Evolutionary conservation across 2,888 invertebrate species (phyloP).

Genomic region (Ryuthela nishihirai): DNA sequence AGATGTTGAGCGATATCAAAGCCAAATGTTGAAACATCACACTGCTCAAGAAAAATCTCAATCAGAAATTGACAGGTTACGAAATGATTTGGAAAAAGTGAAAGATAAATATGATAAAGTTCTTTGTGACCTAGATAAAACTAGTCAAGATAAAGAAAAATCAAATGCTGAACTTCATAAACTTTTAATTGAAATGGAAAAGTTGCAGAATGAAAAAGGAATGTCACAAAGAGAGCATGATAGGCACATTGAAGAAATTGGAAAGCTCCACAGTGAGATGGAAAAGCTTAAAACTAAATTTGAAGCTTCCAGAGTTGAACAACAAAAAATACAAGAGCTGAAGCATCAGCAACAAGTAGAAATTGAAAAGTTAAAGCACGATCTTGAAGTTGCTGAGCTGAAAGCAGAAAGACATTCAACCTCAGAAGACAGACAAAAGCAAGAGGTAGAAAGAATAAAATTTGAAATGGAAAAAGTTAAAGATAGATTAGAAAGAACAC

Average conservation of each 20-base stretch:
- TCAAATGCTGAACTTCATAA: slow-evolving; percentile 18
- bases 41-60: slow-evolving; percentile 49
- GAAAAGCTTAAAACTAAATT: slow-evolving; percentile 28
- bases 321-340: slow-evolving; percentile 26
- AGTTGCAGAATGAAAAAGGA: slow-evolving; percentile 60
- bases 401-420: slow-evolving; percentile 29
- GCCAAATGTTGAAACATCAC: slow-evolving; percentile 71
- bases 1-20: slow-evolving; percentile 68
- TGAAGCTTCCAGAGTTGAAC: slow-evolving; percentile 19
- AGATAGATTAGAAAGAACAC: slow-evolving; percentile 44
- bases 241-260: slow-evolving; percentile 44
- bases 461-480: slow-evolving; percentile 65
- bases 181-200: slow-evolving; percentile 34
- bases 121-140: slow-evolving; percentile 29
- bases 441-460: slow-evolving; percentile 34
- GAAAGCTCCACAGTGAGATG: slow-evolving; percentile 42
- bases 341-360: slow-evolving; percentile 37
- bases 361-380: slow-evolving; percentile 33
- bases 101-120: slow-evolving; percentile 34
- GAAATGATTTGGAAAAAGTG: slow-evolving; percentile 33
- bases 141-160: slow-evolving; percentile 35
- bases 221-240: slow-evolving; percentile 35
- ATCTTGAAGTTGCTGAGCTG: slow-evolving; percentile 28
- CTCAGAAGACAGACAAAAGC: slow-evolving; percentile 32
- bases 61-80: slow-evolving; percentile 40